These are phyloP conservation scores for Siniperca chuatsi DNA, from an alignment of 2,113 vertebrate genomes.

Conservation along the genomic window DNA sequence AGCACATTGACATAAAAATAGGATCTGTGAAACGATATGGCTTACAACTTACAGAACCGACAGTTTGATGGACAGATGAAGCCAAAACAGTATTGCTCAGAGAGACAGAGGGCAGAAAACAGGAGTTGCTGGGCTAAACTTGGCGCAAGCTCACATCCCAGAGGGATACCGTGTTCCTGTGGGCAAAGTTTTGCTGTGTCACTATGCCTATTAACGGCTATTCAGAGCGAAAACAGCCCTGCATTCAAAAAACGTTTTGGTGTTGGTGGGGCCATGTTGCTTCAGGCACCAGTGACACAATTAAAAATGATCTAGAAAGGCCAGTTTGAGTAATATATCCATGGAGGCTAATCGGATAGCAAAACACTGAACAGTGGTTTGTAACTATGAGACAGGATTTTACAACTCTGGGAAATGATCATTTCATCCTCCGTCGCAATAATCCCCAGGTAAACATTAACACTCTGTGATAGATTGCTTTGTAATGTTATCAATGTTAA, in stretches of 20 bases:
- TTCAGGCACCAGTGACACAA: neutral
- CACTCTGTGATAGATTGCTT: too few species aligned
- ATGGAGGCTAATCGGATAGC: neutral
- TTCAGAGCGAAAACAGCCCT: neutral
- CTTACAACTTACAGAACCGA: neutral
- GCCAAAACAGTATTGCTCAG: neutral
- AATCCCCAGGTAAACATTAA: too few species aligned
- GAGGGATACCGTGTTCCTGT: conserved; percentile 18
- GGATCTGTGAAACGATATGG: neutral
- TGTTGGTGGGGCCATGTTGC: neutral
- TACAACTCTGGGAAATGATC: too few species aligned
- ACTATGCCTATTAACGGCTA: neutral
- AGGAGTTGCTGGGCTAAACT: conserved; percentile 20
- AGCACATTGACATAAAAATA: conserved; percentile 21
- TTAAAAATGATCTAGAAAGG: neutral
- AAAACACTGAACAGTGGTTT: too few species aligned
- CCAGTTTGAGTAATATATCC: neutral
- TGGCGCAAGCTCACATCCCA: conserved; percentile 14
- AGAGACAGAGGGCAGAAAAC: conserved; percentile 10
- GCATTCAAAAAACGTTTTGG: too few species aligned
- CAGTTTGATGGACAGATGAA: conserved; percentile 21
- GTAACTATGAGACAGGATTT: too few species aligned
- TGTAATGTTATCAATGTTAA: too few species aligned
- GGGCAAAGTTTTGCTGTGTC: conserved; percentile 24
- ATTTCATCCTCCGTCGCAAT: too few species aligned